Evolutionary conservation across 1,140 invertebrate species (phyloP).

Genomic region (Cyrtorhinus lividipennis): DNA sequence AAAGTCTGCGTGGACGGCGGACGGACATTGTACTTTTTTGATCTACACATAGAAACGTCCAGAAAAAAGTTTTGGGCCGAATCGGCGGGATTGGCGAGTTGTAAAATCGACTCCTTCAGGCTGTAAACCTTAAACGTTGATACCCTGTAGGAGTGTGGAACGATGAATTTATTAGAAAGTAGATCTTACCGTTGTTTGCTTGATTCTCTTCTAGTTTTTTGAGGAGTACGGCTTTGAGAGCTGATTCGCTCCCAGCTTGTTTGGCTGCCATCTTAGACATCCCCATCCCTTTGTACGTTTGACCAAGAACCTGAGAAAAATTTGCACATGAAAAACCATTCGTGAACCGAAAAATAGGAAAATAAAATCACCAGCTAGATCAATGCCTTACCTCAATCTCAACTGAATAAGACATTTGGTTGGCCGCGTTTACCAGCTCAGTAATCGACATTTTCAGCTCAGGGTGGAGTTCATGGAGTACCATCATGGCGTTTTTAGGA

Average conservation of each 20-base stretch:
- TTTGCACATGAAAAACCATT: conserved; percentile 2
- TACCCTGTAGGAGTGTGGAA: too few relatives aligned
- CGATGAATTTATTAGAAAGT: too few relatives aligned
- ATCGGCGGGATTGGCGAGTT: too few relatives aligned
- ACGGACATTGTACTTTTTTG: too few relatives aligned
- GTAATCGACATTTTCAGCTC: conserved; percentile 32
- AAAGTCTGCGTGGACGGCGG: too few relatives aligned
- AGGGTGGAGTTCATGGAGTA: conserved; percentile 64
- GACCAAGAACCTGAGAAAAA: conserved; percentile 35
- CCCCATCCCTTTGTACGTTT: conserved; percentile 37
- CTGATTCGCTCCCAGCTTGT: conserved; percentile 54
- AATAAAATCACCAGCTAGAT: background rate
- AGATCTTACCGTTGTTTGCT: too few relatives aligned
- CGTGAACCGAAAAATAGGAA: background rate
- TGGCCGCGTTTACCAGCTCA: conserved; percentile 34
- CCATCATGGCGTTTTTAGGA: conserved; percentile 74
- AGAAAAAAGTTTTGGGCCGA: too few relatives aligned
- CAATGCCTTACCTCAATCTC: conserved; percentile 17
- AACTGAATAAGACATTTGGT: conserved; percentile 32
- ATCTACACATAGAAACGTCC: too few relatives aligned
- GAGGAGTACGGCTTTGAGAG: conserved; percentile 49
- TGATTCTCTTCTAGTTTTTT: conserved; percentile 41
- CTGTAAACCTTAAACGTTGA: too few relatives aligned
- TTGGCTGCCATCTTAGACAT: conserved; percentile 38
- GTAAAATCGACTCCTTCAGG: too few relatives aligned